Evolutionary conservation across 2,113 vertebrate genomes (phyloP).

Genomic region (Laterallus jamaicensis): DNA sequence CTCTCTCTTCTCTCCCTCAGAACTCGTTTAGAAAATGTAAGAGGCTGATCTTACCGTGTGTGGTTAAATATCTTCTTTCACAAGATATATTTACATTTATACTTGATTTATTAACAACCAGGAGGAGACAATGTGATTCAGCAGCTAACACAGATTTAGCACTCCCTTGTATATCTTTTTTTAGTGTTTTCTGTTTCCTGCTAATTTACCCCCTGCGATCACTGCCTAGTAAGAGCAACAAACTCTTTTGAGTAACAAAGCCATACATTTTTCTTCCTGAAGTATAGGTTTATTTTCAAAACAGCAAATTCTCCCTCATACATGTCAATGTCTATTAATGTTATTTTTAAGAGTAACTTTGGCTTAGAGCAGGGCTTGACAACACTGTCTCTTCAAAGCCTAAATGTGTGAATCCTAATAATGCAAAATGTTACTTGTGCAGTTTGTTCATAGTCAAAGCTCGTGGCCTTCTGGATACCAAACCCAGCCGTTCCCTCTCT

Average conservation of each 20-base stretch:
- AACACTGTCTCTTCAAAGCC: background rate
- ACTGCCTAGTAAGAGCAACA: conserved; percentile 9
- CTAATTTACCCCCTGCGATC: conserved; percentile 49
- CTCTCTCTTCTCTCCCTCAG: background rate
- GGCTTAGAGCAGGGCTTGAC: background rate
- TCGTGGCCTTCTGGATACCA: background rate
- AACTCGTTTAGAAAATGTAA: background rate
- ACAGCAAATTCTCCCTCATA: background rate
- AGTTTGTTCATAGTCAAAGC: background rate
- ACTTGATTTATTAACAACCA: conserved; percentile 15
- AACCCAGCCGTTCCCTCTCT: background rate
- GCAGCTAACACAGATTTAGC: conserved; percentile 42
- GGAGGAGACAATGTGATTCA: conserved; percentile 24
- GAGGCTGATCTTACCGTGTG: background rate
- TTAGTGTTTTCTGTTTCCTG: conserved; percentile 57
- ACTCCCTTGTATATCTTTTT: conserved; percentile 31
- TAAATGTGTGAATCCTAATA: background rate
- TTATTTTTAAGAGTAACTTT: background rate
- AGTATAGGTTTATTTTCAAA: conserved; percentile 20
- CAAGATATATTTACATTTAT: background rate
- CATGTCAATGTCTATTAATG: background rate
- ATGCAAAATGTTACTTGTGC: background rate
- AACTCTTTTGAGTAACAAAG: conserved; percentile 10
- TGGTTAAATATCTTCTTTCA: conserved; percentile 22
- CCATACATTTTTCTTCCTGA: background rate